A percentile compares a stretch with the other conserved stretches of the same genome.
These are phyloP conservation scores for Pteruthius melanotis DNA, from an alignment of 2,113 vertebrate genomes.

Conservation along the genomic window DNA sequence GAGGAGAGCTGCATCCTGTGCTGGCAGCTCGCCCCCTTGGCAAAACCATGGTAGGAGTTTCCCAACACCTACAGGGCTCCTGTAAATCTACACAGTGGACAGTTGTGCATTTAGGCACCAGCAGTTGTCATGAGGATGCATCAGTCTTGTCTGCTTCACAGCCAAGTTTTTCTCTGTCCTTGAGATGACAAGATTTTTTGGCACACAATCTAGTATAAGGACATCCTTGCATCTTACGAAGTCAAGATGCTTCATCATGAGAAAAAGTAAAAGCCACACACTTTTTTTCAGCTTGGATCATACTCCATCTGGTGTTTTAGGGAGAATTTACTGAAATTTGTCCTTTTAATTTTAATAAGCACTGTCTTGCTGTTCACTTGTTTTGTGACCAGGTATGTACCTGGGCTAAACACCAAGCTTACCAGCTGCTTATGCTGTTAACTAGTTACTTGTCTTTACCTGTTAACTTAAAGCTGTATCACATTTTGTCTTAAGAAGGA, in stretches of 20 bases:
- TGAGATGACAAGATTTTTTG: not conserved
- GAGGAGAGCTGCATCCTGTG: not conserved
- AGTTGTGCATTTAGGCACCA: not conserved
- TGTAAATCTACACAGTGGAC: not conserved
- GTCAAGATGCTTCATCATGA: not conserved
- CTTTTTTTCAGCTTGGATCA: not conserved
- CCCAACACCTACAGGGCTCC: not conserved
- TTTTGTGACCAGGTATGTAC: not conserved
- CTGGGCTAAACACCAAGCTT: not conserved
- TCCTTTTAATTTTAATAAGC: not conserved
- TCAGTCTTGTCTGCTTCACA: not conserved
- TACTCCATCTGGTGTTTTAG: not conserved
- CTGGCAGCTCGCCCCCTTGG: not conserved
- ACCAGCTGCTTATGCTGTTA: not conserved
- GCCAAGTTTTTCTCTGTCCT: not conserved
- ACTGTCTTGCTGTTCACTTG: not conserved
- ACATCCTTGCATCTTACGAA: not conserved
- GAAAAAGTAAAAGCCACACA: not conserved
- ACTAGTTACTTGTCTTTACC: not conserved
- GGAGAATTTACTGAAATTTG: not conserved
- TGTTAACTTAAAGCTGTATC: not conserved
- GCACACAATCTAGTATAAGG: accelerated
- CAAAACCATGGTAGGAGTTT: not conserved
- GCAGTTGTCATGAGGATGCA: not conserved
- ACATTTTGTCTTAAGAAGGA: not conserved